Base-by-base conservation (phyloP, 1,140 invertebrate species). In the Ips nitidus region DNA sequence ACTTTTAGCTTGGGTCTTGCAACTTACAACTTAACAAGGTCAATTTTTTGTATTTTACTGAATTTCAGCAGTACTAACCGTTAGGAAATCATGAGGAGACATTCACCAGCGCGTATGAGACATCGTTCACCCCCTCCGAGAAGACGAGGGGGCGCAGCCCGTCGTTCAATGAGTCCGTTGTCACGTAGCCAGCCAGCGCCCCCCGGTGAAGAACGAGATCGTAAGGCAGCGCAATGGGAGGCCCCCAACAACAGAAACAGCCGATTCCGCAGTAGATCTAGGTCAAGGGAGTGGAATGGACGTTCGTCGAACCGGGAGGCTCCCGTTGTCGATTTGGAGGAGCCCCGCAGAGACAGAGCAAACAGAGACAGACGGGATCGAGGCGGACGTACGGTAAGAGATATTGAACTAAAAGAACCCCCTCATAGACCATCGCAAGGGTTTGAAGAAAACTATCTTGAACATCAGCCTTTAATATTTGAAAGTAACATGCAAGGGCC, bases 121-220 rank as follows among this genome's bases (percentile, higher is more conserved):
- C 68, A 41, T 45, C 37, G 53, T 6, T 47, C 59, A 36, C 52
- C 57, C 8, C 52, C 43, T 6, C 37, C 45, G 53, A 45, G 55
- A 43, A 7, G 57, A 2, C 22, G 58, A 42, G 41, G 57, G 3
- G 22, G 22, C 22, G 22, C 22, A 22, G 22, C 22, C 22, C 55
- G 55, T 6, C 59, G 52, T 47, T 55, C 50, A 0, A 3, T 70
- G 53, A 70, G 68, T 40, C 68, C 68, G 8, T 39, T 70, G 22
- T 62, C 66, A 5, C 40, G 60, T 36, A 64, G 47, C 36, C 68
- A 58, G 41, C 68, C 60, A 3, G 53, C 53, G 8, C 60, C 59
- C 22, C 59, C 60, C 0, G 68, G 60, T 2, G 68, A 70, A 38
- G 60, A 62, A 58, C 41, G 61, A 1, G 38, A 53, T 42, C 50